Evolutionary conservation across 2,113 vertebrate genomes (phyloP), one percentile per base, ranked within the genome.

Genomic region (Zosterops borbonicus): DNA sequence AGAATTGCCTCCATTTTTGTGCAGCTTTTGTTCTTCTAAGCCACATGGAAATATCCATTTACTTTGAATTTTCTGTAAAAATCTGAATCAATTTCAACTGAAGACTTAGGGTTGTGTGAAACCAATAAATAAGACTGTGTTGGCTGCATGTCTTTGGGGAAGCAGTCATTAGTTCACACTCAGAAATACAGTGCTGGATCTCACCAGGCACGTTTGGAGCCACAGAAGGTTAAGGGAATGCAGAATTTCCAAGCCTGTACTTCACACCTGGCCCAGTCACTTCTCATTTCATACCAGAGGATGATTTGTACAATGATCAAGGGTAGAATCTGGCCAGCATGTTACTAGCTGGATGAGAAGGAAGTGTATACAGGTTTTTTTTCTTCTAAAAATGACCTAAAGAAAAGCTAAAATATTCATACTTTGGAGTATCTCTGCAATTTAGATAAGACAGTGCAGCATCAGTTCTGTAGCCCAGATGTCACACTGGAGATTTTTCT

Each of bases 21-120:
- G 31, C 14, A 10, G 25, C 25, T 82, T 84, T 42, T 94, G 11
- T 67, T 91, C n/a, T 73, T 91, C 46, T 69, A 62, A 55, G 27
- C 10, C 21, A 69, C 13, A 10, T 14, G 46, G 46, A 90, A 95
- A 88, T 53, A 89, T 2, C 12, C 7, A 59, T 35, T 59, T 33
- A 76, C n/a, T 82, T 83, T 9, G 42, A 87, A 80, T 73, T 94
- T 87, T 90, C 41, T 87, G 18, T 60, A 69, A 83, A 91, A 92
- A 77, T 63, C 25, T 4, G 18, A 69, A 27, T 14, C 18, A 69
- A 85, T 87, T 95, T 87, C 74, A 80, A 14, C 20, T 58, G 59
- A 79, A 64, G 53, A 11, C 14, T 83, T 52, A 56, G 6, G 5
- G 33, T 89, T 70, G 19, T 15, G 6, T 39, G 53, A 65, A 90